Evolutionary conservation across 2,113 vertebrate species (phyloP).

Genomic region (Cochlearius cochlearius): DNA sequence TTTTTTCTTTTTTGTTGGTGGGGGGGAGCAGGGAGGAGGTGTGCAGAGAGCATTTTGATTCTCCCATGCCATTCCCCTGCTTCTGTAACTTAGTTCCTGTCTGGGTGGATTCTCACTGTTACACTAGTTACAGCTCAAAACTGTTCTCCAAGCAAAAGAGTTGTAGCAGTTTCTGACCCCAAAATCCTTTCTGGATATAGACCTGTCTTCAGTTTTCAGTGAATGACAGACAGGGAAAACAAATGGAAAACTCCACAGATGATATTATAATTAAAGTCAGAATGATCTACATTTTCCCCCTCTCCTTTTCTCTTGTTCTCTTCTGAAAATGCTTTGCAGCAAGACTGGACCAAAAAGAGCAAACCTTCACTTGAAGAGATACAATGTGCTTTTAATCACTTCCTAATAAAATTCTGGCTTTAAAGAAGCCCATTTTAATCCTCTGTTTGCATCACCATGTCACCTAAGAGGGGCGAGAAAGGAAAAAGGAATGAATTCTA

Average conservation of each 20-base stretch:
- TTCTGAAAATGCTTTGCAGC: not conserved
- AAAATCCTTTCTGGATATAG: not conserved
- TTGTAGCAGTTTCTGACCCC: not conserved
- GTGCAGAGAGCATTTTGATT: not conserved
- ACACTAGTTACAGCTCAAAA: not conserved
- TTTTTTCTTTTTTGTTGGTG: not conserved
- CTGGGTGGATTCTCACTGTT: not conserved
- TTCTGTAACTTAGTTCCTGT: not conserved
- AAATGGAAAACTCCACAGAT: not conserved
- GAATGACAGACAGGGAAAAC: not conserved
- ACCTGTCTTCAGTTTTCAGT: not conserved
- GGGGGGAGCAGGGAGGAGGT: fast-evolving
- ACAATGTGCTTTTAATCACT: not conserved
- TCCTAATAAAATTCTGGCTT: slow-evolving; percentile 5
- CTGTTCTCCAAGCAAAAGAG: not conserved
- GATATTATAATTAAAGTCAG: not conserved
- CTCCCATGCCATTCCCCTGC: not conserved
- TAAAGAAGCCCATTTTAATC: slow-evolving; percentile 2
- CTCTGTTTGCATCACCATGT: not conserved
- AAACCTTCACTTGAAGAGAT: not conserved
- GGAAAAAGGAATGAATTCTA: not conserved
- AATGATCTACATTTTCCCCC: not conserved
- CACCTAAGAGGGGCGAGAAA: not conserved
- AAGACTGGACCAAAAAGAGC: not conserved
- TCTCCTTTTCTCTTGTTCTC: not conserved